A percentile compares a stretch with the other conserved stretches of the same genome.
Conservation (phyloP, 2,797 vertebrate genomes). For the Borostomias antarcticus region DNA sequence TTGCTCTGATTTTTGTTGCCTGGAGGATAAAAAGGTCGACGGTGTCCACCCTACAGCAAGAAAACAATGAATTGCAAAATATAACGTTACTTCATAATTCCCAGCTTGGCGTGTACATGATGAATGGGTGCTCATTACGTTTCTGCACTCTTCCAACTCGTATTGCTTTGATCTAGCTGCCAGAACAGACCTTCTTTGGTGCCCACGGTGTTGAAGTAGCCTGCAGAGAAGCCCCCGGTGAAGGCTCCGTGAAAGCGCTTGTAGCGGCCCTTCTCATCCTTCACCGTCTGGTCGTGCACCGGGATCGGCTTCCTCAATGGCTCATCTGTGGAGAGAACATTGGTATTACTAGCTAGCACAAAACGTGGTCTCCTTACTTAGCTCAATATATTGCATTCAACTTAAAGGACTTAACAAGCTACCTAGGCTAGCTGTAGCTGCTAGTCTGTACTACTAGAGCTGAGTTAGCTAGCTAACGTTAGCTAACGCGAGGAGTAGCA, state of each 20-base stretch:
- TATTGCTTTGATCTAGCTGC: not conserved
- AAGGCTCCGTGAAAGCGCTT: slow-evolving; percentile 95
- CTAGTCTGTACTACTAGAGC: too few relatives aligned
- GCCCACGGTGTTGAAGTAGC: slow-evolving; percentile 95
- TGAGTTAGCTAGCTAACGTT: not conserved
- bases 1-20: slow-evolving; percentile 86
- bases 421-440: too few relatives aligned
- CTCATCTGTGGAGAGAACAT: slow-evolving; percentile 76
- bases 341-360: too few relatives aligned
- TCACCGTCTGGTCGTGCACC: slow-evolving; percentile 92
- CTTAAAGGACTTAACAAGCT: too few relatives aligned
- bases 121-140: not conserved
- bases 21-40: slow-evolving; percentile 88
- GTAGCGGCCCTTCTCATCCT: slow-evolving; percentile 91
- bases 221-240: slow-evolving; percentile 95
- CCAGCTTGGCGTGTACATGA: too few relatives aligned
- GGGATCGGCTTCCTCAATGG: slow-evolving; percentile 86
- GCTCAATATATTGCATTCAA: not conserved
- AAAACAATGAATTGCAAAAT: not conserved
- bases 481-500: not conserved
- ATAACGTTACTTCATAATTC: too few relatives aligned
- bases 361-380: too few relatives aligned
- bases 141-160: not conserved
- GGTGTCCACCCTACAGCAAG: slow-evolving; percentile 87
- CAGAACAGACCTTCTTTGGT: slow-evolving; percentile 88